A percentile compares a stretch with the other conserved stretches of the same genome.
Evolutionary conservation across 2,797 vertebrate genomes (phyloP).

Genomic region (Hemitrygon akajei): DNA sequence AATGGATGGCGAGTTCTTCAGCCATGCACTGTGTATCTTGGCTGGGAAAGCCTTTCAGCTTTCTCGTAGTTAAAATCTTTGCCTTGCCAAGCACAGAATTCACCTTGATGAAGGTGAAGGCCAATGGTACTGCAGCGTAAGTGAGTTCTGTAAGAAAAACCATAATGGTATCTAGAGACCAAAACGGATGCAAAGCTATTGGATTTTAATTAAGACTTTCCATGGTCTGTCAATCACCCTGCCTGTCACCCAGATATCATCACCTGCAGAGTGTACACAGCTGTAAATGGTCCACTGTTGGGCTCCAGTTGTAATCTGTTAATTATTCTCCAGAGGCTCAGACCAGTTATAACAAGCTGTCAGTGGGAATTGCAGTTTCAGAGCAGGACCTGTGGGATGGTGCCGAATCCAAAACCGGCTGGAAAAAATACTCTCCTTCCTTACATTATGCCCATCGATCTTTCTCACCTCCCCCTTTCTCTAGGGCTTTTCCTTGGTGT

Average conservation of each 20-base stretch:
- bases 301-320: background rate
- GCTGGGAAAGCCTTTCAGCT: background rate
- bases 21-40: background rate
- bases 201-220: slow-evolving; percentile 18
- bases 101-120: background rate
- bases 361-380: background rate
- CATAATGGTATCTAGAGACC: background rate
- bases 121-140: background rate
- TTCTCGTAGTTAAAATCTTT: background rate
- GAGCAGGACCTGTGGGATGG: background rate
- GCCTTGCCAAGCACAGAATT: background rate
- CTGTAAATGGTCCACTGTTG: slow-evolving; percentile 22
- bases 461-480: no score
- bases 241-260: slow-evolving; percentile 30
- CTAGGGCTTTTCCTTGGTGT: no score
- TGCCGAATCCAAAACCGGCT: background rate
- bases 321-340: slow-evolving; percentile 30
- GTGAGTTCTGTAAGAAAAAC: background rate
- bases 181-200: background rate
- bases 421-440: background rate
- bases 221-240: slow-evolving; percentile 14
- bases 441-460: background rate
- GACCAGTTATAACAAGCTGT: slow-evolving; percentile 9
- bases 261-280: background rate
- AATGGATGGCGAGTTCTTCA: background rate